These are phyloP conservation scores for Eupithecia tripunctaria DNA, from an alignment of 2,888 invertebrate species.

Conservation along the genomic window DNA sequence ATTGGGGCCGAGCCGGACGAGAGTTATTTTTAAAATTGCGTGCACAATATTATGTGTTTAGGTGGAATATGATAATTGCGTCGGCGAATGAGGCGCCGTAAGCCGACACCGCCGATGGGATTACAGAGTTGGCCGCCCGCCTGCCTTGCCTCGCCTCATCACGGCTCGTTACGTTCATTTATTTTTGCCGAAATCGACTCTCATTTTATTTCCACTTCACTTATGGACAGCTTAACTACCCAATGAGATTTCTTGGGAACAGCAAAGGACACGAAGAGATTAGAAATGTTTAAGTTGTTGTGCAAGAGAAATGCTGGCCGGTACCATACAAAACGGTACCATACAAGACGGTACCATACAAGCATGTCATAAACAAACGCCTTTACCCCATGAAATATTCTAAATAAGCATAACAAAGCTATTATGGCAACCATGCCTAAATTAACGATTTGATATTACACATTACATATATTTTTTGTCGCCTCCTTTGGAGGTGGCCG, in stretches of 20 bases:
- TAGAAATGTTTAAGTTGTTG: not conserved
- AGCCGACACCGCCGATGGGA: conserved; percentile 81
- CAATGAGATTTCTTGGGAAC: conserved; percentile 14
- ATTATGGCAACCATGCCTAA: conserved; percentile 75
- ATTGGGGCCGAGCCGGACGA: conserved; percentile 79
- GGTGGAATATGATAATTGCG: conserved; percentile 84
- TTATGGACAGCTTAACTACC: conserved; percentile 17
- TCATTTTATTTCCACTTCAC: conserved; percentile 40
- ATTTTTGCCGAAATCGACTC: conserved; percentile 44
- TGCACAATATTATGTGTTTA: conserved; percentile 84
- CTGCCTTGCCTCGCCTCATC: conserved; percentile 51
- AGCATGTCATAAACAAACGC: not conserved
- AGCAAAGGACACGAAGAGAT: not conserved
- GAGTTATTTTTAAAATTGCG: conserved; percentile 84
- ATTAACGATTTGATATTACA: conserved; percentile 78
- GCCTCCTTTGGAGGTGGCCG: conserved; percentile 80
- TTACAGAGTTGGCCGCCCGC: conserved; percentile 72
- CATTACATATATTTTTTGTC: conserved; percentile 83
- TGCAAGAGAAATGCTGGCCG: too few species aligned
- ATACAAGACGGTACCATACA: not conserved
- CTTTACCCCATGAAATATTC: conserved; percentile 49
- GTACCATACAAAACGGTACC: not conserved
- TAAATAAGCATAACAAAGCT: conserved; percentile 82
- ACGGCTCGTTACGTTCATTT: conserved; percentile 59
- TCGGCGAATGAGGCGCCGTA: conserved; percentile 77